These are phyloP conservation scores for Macquaria australasica DNA, from an alignment of 2,113 vertebrate species.

Conservation along the genomic window DNA sequence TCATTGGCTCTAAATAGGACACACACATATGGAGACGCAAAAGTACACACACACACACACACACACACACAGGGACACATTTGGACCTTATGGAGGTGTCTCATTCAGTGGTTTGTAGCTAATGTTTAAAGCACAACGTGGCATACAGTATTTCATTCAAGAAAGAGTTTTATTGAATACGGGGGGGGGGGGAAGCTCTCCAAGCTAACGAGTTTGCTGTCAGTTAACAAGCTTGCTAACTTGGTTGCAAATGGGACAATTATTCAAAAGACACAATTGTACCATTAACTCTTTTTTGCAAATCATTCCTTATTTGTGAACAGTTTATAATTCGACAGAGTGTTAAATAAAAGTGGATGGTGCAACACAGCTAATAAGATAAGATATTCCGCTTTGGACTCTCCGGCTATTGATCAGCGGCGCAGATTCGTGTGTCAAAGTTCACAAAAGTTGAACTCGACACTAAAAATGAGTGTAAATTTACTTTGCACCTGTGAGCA, in stretches of 20 bases:
- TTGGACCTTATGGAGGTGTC: background rate
- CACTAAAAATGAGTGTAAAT: background rate
- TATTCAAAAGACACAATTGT: background rate
- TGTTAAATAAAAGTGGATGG: background rate
- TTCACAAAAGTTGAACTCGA: background rate
- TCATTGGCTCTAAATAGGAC: constrained; percentile 68
- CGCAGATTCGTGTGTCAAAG: background rate
- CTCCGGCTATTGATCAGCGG: background rate
- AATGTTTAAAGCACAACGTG: background rate
- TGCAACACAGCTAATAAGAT: background rate
- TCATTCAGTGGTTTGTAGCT: background rate
- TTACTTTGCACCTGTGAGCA: no score
- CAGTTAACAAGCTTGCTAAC: background rate
- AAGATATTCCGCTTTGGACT: background rate
- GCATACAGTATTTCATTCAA: no score
- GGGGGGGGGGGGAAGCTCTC: background rate
- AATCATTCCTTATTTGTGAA: background rate
- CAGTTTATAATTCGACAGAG: background rate
- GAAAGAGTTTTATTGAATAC: background rate
- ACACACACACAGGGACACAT: background rate
- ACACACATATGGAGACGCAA: constrained; percentile 37
- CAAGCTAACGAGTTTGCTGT: background rate
- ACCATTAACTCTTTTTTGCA: background rate
- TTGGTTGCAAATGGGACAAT: background rate
- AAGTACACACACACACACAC: background rate